Conservation (phyloP, 1,140 invertebrate species). For the Drosophila pectinifera region DNA sequence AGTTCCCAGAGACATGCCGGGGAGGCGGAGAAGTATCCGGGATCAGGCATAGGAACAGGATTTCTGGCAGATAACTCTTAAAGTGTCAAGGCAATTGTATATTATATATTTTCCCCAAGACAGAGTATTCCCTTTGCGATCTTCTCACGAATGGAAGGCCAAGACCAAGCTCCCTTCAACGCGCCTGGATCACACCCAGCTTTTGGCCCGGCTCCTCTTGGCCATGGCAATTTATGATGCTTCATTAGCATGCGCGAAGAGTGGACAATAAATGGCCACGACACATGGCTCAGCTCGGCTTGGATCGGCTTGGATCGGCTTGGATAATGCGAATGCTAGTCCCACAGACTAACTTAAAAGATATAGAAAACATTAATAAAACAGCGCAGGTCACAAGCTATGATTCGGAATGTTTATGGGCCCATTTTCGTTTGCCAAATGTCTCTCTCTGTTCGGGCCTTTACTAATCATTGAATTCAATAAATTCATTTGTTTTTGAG, state of each 20-base stretch:
- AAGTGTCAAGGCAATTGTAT: too few species aligned
- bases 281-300: neutral
- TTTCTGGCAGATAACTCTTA: too few species aligned
- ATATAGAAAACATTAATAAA: neutral
- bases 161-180: conserved; percentile 50
- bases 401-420: conserved; percentile 44
- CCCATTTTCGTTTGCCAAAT: conserved; percentile 31
- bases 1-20: neutral
- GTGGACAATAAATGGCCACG: conserved; percentile 47
- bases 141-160: neutral
- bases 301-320: neutral
- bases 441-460: conserved; percentile 20
- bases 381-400: conserved; percentile 12
- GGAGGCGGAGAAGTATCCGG: neutral
- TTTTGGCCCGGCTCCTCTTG: conserved; percentile 24
- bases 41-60: too few species aligned
- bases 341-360: conserved; percentile 1
- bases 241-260: conserved; percentile 75
- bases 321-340: conserved; percentile 12
- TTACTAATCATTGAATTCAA: conserved; percentile 28
- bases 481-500: conserved; percentile 37
- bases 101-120: neutral
- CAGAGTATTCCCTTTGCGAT: neutral
- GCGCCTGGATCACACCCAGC: conserved; percentile 31
- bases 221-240: conserved; percentile 67